Conservation (phyloP, 1,140 invertebrate genomes). For the Anthonomus grandis region DNA sequence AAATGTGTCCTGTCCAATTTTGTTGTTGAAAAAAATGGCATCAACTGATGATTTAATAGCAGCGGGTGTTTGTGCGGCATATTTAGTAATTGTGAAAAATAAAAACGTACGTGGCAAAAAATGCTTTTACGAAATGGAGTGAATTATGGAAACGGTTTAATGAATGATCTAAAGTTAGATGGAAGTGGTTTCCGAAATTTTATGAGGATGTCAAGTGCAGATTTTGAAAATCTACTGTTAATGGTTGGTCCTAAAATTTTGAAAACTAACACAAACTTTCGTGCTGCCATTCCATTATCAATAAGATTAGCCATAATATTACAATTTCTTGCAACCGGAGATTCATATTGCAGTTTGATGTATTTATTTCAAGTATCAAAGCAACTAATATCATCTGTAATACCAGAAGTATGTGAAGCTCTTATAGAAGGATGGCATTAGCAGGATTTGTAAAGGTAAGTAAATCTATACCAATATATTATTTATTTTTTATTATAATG, state of each 20-base stretch:
- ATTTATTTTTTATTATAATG: neutral
- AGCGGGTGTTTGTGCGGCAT: neutral
- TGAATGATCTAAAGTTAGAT: neutral
- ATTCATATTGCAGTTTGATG: too few species aligned
- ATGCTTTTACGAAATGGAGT: neutral
- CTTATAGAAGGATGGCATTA: neutral
- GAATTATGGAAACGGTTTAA: constrained; percentile 1
- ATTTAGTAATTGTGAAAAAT: neutral
- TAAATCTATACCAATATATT: neutral
- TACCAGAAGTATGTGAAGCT: neutral
- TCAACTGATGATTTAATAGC: too few species aligned
- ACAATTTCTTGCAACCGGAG: neutral
- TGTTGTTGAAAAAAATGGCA: too few species aligned
- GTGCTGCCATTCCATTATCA: neutral
- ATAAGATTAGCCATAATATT: neutral
- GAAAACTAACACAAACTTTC: neutral
- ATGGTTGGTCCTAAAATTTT: neutral
- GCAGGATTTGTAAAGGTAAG: too few species aligned
- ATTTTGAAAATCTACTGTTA: neutral
- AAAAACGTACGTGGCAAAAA: neutral
- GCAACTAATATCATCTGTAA: neutral
- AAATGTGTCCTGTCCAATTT: too few species aligned
- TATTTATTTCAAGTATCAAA: too few species aligned
- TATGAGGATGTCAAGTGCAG: neutral
- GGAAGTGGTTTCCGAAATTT: constrained; percentile 6